Conservation (phyloP, 1,140 invertebrate species). For the Eumaeus atala region DNA sequence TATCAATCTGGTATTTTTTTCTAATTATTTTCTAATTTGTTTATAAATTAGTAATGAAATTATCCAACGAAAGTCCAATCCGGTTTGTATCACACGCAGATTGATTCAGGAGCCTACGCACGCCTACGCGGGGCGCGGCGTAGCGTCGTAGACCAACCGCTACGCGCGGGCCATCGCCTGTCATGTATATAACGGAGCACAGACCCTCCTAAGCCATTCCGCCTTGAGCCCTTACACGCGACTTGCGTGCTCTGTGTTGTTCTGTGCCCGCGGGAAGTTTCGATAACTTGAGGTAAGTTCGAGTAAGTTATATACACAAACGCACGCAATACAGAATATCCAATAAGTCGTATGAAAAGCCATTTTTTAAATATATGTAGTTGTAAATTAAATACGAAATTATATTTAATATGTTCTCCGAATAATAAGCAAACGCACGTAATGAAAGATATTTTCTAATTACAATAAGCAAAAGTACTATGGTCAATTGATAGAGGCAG, state of each 20-base stretch:
- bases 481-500: too few relatives aligned
- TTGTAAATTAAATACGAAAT: neutral
- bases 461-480: too few relatives aligned
- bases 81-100: constrained; percentile 1
- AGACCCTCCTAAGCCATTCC: constrained; percentile 36
- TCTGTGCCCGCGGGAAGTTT: constrained; percentile 32
- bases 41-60: neutral
- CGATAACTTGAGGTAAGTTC: constrained; percentile 49
- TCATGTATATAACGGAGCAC: constrained; percentile 44
- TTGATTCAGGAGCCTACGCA: constrained; percentile 52
- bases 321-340: neutral
- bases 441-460: too few relatives aligned
- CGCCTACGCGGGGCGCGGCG: constrained; percentile 62
- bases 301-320: constrained; percentile 9
- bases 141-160: constrained; percentile 49
- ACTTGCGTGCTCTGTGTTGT: constrained; percentile 41
- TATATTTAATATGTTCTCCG: too few relatives aligned
- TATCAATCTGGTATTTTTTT: too few relatives aligned
- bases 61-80: neutral
- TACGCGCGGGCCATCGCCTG: constrained; percentile 28
- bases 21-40: too few relatives aligned
- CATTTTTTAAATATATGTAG: neutral
- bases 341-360: neutral
- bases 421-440: too few relatives aligned
- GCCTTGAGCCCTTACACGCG: constrained; percentile 29